Evolutionary conservation across 2,113 vertebrate genomes (phyloP), one percentile per base, ranked within the genome.

Genomic region (Taurulus bubalis): DNA sequence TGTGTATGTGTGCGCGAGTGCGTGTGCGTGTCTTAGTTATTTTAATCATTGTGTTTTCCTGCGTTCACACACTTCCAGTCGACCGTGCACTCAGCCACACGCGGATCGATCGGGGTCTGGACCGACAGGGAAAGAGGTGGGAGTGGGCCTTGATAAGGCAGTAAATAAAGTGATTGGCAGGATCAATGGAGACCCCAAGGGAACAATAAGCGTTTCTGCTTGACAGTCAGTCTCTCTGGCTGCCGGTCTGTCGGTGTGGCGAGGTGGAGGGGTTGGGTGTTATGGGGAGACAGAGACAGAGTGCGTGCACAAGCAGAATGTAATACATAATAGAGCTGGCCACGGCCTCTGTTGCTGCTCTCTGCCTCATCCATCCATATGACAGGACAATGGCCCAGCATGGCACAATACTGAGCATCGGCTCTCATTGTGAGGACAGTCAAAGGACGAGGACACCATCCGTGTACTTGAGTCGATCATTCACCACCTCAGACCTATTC

Each of bases 151-250:
- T 88, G 90, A 95, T 91, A 83, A 86, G 78, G 58, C 72, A 81
- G 83, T 89, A 87, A 90, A 93, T 92, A 32, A 89, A 84, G 86
- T 92, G 91, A 94, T 86, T 92, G 93, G 90, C 90, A 89, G 89
- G 75, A 89, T 93, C 81, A 88, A 86, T 91, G 62, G 74, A 71
- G 26, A 71, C 47, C 89, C 80, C 72, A 0, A 42, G 71, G 90
- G 88, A 88, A 87, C 85, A 90, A 90, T 89, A 72, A 79, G 67
- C 78, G 80, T 75, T 83, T 58, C 77, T 86, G 70, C 42, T 67
- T 49, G 53, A 20, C 53, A 36, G 24, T 40, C 60, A 42, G 77
- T 36, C 62, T 38, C 28, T 63, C 38, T n/a, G 28, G 56, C 47
- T 79, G 42, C 38, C 62, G 28, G 47, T 28, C 62, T 66, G 47